Evolutionary conservation across 2,797 vertebrate genomes (phyloP).

Genomic region (Petrocephalus schoutedeni): DNA sequence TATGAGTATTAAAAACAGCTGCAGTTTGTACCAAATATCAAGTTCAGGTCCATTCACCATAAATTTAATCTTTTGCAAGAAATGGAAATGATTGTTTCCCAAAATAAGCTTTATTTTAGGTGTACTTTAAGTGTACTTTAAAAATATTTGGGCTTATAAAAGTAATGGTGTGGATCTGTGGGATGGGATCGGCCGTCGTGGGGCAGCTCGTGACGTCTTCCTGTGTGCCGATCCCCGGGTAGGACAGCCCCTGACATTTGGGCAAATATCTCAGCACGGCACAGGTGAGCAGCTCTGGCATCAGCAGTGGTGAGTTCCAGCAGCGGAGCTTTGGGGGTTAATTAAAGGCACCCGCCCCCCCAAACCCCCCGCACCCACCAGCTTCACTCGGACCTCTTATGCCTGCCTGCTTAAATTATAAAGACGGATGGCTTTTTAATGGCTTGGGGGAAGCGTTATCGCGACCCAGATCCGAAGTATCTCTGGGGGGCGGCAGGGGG

Average conservation of each 20-base stretch:
- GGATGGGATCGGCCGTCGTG: background rate
- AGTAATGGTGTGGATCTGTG: background rate
- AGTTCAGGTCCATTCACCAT: background rate
- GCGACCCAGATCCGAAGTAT: constrained; percentile 37
- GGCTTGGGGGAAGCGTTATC: constrained; percentile 36
- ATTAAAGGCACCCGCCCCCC: constrained; percentile 38
- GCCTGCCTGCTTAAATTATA: constrained; percentile 39
- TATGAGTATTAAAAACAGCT: background rate
- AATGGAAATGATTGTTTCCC: background rate
- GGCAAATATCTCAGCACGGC: background rate
- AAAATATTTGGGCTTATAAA: background rate
- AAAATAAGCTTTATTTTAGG: background rate
- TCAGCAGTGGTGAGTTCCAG: background rate
- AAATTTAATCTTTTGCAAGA: background rate
- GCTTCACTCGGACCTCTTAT: constrained; percentile 34
- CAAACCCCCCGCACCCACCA: background rate
- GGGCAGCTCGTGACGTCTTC: background rate
- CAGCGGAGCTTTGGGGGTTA: constrained; percentile 39
- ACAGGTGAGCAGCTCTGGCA: background rate
- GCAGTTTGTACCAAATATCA: background rate
- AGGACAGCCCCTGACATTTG: background rate
- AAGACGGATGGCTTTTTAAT: constrained; percentile 42
- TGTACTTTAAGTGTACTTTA: background rate
- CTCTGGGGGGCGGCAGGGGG: constrained; percentile 24
- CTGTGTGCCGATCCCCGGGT: background rate